Evolutionary conservation across 2,113 vertebrate species (phyloP).

Genomic region (Crocuta crocuta): DNA sequence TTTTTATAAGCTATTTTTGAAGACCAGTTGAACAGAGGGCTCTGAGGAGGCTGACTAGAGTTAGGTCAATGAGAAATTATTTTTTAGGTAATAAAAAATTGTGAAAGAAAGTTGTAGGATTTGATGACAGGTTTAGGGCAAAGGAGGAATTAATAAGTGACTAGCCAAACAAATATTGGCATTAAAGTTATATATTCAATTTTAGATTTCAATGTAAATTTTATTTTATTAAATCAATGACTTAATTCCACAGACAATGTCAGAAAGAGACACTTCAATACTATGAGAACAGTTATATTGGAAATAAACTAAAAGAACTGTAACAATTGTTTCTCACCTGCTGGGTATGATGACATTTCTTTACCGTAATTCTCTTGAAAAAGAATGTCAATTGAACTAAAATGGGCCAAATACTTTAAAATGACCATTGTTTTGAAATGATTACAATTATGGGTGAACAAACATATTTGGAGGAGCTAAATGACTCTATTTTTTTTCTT

Average conservation of each 20-base stretch:
- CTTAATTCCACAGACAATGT: not conserved
- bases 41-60: not conserved
- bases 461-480: constrained; percentile 37
- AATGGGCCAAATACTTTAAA: constrained; percentile 61
- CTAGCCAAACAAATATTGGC: not conserved
- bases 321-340: not conserved
- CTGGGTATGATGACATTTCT: constrained; percentile 55
- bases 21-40: not conserved
- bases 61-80: not conserved
- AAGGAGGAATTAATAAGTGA: not conserved
- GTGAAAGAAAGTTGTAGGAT: not conserved
- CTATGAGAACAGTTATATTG: not conserved
- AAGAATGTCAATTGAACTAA: constrained; percentile 51
- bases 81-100: not conserved
- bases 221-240: not conserved
- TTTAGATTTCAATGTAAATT: constrained; percentile 13
- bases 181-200: not conserved
- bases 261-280: not conserved
- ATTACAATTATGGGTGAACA: constrained; percentile 27
- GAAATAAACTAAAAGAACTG: constrained; percentile 58
- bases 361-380: constrained; percentile 58
- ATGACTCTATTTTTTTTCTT: constrained; percentile 43
- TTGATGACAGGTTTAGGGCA: not conserved
- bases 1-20: not conserved
- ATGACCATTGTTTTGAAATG: constrained; percentile 50